These are phyloP conservation scores for Thyatira batis DNA, from an alignment of 2,888 invertebrate genomes.

Conservation along the genomic window DNA sequence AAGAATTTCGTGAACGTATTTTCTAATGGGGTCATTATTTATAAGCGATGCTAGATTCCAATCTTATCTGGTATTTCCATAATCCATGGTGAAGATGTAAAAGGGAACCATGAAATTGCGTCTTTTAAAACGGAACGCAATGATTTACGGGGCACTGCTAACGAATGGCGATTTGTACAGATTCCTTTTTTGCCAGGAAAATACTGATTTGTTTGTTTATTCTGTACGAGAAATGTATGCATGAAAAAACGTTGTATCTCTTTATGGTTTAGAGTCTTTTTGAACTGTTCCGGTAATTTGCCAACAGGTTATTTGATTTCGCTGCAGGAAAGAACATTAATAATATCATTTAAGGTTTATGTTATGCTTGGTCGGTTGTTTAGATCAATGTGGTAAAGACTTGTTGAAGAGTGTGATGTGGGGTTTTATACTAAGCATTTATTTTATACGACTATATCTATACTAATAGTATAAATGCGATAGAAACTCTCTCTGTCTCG, in stretches of 20 bases:
- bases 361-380: too few species aligned
- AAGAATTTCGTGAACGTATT: neutral
- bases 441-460: too few species aligned
- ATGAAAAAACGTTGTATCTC: neutral
- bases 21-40: too few species aligned
- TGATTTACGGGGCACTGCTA: slow-evolving; percentile 27
- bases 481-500: too few species aligned
- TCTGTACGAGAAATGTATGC: slow-evolving; percentile 3
- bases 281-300: too few species aligned
- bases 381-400: too few species aligned
- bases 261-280: too few species aligned
- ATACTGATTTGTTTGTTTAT: slow-evolving; percentile 22
- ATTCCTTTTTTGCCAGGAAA: slow-evolving; percentile 10
- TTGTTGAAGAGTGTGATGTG: too few species aligned
- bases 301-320: neutral
- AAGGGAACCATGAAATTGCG: slow-evolving; percentile 19
- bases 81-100: slow-evolving; percentile 15
- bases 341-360: neutral
- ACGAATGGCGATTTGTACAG: slow-evolving; percentile 26
- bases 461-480: too few species aligned
- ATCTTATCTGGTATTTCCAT: neutral
- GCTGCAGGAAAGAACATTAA: neutral
- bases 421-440: too few species aligned
- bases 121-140: slow-evolving; percentile 17
- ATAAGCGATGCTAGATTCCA: too few species aligned